Percentiles rank a stretch among this genome's conserved stretches.
Evolutionary conservation across 2,888 invertebrate genomes (phyloP).

Genomic region (Ceriagrion tenellum): DNA sequence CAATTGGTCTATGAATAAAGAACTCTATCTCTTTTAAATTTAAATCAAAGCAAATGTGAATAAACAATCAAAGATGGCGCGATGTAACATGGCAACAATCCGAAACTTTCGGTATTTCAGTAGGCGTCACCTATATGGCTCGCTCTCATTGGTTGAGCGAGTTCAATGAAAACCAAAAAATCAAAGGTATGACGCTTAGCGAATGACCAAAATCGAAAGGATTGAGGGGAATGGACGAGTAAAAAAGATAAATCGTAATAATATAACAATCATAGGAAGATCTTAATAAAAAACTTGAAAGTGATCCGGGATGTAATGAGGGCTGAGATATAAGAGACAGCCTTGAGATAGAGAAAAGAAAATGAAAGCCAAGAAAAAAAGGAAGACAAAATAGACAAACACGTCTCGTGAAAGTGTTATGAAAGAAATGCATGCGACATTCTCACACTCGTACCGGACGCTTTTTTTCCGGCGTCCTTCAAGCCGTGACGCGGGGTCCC

Average conservation of each 20-base stretch:
- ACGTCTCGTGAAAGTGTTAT: conserved; percentile 38
- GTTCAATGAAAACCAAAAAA: conserved; percentile 2
- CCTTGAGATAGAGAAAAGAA: conserved; percentile 44
- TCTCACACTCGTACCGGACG: conserved; percentile 19
- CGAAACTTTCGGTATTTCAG: background rate
- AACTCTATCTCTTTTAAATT: background rate
- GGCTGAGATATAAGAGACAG: conserved; percentile 32
- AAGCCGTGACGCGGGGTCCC: conserved; percentile 48
- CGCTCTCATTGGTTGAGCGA: background rate
- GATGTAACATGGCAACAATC: background rate
- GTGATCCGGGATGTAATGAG: conserved; percentile 50
- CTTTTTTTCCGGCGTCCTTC: background rate
- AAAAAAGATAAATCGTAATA: background rate
- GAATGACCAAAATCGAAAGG: background rate
- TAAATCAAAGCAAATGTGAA: background rate
- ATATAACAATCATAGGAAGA: background rate
- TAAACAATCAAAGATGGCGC: background rate
- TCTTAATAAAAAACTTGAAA: conserved; percentile 26
- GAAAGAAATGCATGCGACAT: conserved; percentile 53
- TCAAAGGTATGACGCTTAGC: conserved; percentile 38
- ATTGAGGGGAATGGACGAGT: background rate
- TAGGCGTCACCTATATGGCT: background rate
- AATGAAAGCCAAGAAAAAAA: conserved; percentile 24
- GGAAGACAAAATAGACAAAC: conserved; percentile 55
- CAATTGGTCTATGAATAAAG: background rate